These are phyloP conservation scores for Pteromalus puparum DNA, from an alignment of 1,140 invertebrate genomes.

Conservation along the genomic window DNA sequence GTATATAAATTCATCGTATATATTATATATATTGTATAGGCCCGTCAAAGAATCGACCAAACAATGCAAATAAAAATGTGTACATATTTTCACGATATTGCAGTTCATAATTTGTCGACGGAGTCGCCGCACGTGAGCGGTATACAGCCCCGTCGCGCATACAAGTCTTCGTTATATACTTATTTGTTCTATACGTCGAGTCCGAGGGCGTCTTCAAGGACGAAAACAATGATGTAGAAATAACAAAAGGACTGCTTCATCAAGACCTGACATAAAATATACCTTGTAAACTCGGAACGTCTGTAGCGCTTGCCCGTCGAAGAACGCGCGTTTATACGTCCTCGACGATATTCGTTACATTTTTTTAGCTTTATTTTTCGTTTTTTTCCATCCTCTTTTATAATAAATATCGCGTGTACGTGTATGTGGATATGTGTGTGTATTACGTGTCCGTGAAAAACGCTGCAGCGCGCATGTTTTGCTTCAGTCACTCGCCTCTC, in stretches of 20 bases:
- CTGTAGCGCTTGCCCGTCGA: slow-evolving; percentile 62
- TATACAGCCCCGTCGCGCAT: background rate
- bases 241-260: slow-evolving; percentile 38
- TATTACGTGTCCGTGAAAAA: background rate
- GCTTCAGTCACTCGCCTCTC: slow-evolving; percentile 39
- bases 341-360: slow-evolving; percentile 52
- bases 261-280: slow-evolving; percentile 73
- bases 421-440: no score
- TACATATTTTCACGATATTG: slow-evolving; percentile 24
- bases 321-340: background rate
- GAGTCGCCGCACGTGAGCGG: background rate
- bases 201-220: background rate
- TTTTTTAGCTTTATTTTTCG: slow-evolving; percentile 32
- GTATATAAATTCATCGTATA: background rate
- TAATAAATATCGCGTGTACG: slow-evolving; percentile 35
- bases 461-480: no score
- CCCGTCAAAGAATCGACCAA: slow-evolving; percentile 14
- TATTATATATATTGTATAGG: background rate
- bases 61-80: slow-evolving; percentile 7
- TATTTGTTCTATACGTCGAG: slow-evolving; percentile 7
- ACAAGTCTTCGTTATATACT: slow-evolving; percentile 11
- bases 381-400: slow-evolving; percentile 17
- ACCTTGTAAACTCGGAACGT: slow-evolving; percentile 69
- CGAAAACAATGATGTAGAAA: background rate
- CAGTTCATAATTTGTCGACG: background rate